Conservation (phyloP, 1,140 invertebrate species). For the Notospermus geniculatus region DNA sequence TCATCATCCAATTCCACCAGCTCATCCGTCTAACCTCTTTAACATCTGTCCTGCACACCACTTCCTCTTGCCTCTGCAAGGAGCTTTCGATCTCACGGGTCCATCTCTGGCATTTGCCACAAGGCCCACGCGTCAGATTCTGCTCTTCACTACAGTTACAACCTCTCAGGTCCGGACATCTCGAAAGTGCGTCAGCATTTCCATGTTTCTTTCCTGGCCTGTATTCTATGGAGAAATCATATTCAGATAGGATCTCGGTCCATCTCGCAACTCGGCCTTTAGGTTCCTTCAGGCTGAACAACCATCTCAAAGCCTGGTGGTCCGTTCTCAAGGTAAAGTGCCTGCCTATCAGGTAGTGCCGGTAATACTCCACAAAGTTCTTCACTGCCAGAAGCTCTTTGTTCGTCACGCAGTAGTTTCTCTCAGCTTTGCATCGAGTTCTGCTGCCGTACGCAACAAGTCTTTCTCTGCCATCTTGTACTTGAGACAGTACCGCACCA, state of each 20-base stretch:
- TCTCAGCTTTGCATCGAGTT: slow-evolving; percentile 18
- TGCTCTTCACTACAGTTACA: too few species aligned
- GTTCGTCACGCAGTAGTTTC: slow-evolving; percentile 25
- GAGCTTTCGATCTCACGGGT: too few species aligned
- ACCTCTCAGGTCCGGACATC: slow-evolving; percentile 7
- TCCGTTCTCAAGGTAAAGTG: slow-evolving; percentile 26
- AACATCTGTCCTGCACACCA: slow-evolving; percentile 18
- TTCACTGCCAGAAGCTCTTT: slow-evolving; percentile 31
- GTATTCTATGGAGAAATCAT: slow-evolving; percentile 32
- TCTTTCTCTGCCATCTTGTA: slow-evolving; percentile 29
- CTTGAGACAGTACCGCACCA: slow-evolving; percentile 53
- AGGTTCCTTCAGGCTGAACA: slow-evolving; percentile 23
- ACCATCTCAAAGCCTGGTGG: slow-evolving; percentile 28
- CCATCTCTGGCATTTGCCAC: too few species aligned
- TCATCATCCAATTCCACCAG: too few species aligned
- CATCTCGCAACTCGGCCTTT: slow-evolving; percentile 30
- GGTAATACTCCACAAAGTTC: slow-evolving; percentile 23
- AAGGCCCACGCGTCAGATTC: too few species aligned
- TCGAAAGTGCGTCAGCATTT: slow-evolving; percentile 35
- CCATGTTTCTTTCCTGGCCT: slow-evolving; percentile 26
- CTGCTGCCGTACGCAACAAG: slow-evolving; percentile 20
- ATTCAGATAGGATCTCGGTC: slow-evolving; percentile 27
- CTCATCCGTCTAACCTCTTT: neutral
- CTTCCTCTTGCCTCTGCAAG: neutral
- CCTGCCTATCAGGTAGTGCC: slow-evolving; percentile 25